Base-by-base conservation (phyloP, 2,113 vertebrate genomes). In the Chamaea fasciata region DNA sequence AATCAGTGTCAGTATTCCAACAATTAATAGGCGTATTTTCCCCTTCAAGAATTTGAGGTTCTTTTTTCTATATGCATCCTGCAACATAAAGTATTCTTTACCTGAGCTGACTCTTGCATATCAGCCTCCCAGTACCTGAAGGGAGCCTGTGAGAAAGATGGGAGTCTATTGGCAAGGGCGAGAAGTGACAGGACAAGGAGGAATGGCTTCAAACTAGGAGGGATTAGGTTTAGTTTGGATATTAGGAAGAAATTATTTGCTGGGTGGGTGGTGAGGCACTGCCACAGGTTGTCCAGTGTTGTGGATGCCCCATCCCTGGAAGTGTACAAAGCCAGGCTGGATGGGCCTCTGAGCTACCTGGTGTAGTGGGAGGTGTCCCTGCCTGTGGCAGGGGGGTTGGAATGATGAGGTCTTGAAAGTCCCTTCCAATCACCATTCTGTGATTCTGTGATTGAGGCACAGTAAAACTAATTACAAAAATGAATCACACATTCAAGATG, bases 321-420 rank as follows among this genome's bases (percentile, higher is more conserved):
- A 55, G 6, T 11, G 7, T 7, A 17, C 39, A 67, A 46, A 28
- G n/a, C 16, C 33, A 60, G 78, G 20, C 4, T 35, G n/a, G n/a
- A 30, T 17, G 23, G 22, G 18, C 27, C 22, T 39, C 15, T 81
- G 52, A n/a, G 37, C 28, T 46, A 4, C 13, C 52, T 30, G 53
- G 13, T n/a, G 1, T 13, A 5, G 53, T 46, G 60, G 23, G 10
- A 52, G 26, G 13, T 81, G 33, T 16, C 19, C 33, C 18, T 52
- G 44, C 7, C 13, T 2, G 4, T 7, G 11, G 16, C 28, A 52
- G 7, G 7, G 13, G 5, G 2, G 1, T 9, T 33, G 31, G 46
- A 53, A 41, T 0, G 0, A 8, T 6, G 6, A 74, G 28, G 35
- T 41, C 23, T 68, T 12, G 19, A 68, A 7, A 20, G 9, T n/a